phyloP scores from a whole-genome alignment of 2,113 vertebrate species.

The Eonycteris spelaea region DNA sequence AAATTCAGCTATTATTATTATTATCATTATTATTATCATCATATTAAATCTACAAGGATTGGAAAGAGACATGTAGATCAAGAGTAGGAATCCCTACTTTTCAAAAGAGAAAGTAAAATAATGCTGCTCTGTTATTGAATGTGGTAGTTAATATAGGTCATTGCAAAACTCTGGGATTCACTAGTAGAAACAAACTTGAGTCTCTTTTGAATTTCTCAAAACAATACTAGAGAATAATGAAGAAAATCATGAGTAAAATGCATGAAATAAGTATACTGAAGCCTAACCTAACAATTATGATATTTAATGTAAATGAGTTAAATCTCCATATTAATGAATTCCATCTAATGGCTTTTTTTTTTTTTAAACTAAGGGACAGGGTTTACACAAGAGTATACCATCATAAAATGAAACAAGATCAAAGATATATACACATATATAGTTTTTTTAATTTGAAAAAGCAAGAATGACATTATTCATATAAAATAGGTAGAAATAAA shows the following conservation, averaged over 20 bases:
- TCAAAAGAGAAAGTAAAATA: background rate
- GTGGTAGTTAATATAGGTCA: background rate
- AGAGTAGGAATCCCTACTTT: background rate
- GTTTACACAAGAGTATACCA: background rate
- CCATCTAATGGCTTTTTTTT: background rate
- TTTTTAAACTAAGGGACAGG: background rate
- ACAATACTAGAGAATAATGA: constrained; percentile 1
- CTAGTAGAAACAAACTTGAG: background rate
- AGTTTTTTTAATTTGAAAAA: background rate
- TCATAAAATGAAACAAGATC: background rate
- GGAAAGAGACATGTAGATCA: background rate
- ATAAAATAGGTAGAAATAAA: background rate
- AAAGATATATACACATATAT: background rate
- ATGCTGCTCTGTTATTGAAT: background rate
- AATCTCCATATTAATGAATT: background rate
- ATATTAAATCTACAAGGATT: background rate
- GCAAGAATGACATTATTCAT: background rate
- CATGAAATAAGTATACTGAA: background rate
- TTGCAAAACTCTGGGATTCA: background rate
- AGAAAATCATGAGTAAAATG: background rate
- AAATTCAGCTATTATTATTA: background rate
- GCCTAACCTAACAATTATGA: background rate
- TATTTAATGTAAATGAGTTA: background rate
- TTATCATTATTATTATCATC: background rate
- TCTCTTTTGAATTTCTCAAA: constrained; percentile 18